phyloP scores from a whole-genome alignment of 1,140 invertebrate genomes.

The Neuroterus valhalla region DNA sequence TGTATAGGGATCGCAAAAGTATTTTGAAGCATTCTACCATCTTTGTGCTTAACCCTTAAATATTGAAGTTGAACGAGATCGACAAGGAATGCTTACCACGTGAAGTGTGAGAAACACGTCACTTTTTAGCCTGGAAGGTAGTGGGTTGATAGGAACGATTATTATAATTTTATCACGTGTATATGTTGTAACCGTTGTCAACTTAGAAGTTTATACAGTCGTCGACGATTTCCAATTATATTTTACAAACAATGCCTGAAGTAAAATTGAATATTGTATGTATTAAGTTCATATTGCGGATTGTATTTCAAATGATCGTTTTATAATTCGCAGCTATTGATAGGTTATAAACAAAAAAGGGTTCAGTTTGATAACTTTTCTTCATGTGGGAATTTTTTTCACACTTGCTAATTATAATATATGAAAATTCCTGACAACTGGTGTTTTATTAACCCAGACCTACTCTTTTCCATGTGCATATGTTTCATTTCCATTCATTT shows the following conservation, averaged over 20 bases:
- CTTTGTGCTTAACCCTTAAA: not conserved
- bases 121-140: constrained; percentile 11
- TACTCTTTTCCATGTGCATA: not conserved
- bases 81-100: not conserved
- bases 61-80: not conserved
- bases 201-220: constrained; percentile 15
- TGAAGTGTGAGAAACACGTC: constrained; percentile 2
- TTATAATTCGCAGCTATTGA: not conserved
- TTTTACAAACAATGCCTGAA: constrained; percentile 7
- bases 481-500: not conserved
- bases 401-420: constrained; percentile 23
- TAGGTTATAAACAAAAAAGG: not conserved
- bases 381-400: constrained; percentile 1
- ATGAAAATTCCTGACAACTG: constrained; percentile 7
- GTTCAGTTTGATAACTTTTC: constrained; percentile 1
- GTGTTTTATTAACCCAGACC: not conserved
- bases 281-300: not conserved
- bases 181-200: constrained; percentile 1
- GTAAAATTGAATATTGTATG: not conserved
- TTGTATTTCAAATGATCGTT: constrained; percentile 15
- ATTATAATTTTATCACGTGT: constrained; percentile 21
- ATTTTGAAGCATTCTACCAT: constrained; percentile 8
- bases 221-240: not conserved
- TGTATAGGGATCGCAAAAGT: constrained; percentile 25
- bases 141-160: constrained; percentile 10